phyloP scores from a whole-genome alignment of 92 coral and sea anemone genomes.

The Umimayanthus kanabou region DNA sequence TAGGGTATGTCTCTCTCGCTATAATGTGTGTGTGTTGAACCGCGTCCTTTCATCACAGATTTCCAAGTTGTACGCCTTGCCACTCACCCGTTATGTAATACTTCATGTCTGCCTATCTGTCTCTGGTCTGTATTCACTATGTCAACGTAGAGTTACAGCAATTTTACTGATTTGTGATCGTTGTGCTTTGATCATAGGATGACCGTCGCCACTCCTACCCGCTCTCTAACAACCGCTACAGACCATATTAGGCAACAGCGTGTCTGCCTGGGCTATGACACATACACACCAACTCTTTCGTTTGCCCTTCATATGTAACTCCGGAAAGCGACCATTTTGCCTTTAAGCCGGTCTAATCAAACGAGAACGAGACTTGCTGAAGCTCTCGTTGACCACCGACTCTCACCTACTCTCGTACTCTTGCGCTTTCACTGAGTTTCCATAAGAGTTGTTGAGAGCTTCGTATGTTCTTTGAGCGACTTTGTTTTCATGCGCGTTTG shows the following conservation, averaged over 20 bases:
- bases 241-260: constrained; percentile 54
- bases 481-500: too few relatives aligned
- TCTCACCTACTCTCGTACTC: background rate
- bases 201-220: constrained; percentile 84
- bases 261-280: background rate
- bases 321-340: background rate
- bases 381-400: background rate
- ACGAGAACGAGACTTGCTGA: background rate
- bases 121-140: background rate
- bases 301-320: background rate
- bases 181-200: constrained; percentile 43
- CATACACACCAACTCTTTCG: background rate
- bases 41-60: background rate
- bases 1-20: background rate
- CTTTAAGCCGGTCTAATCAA: background rate
- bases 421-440: background rate
- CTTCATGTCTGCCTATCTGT: background rate
- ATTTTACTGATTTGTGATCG: background rate
- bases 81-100: background rate
- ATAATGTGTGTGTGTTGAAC: background rate
- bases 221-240: constrained; percentile 68
- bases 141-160: background rate
- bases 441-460: too few relatives aligned
- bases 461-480: too few relatives aligned
- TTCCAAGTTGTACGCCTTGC: background rate